phyloP scores from a whole-genome alignment of 2,888 invertebrate species.

The Tanytarsus gracilentus region DNA sequence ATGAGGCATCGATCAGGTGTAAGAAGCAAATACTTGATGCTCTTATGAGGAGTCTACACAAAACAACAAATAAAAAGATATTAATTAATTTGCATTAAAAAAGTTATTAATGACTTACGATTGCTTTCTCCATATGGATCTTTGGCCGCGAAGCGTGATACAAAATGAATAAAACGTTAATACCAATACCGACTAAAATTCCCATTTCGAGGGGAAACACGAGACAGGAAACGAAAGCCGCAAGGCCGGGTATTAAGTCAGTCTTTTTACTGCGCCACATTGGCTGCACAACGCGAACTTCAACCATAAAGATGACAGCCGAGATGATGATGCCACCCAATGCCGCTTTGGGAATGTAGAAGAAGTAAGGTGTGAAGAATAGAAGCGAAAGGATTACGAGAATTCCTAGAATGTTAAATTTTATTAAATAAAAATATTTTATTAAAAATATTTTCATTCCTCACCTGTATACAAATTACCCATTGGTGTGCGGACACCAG shows the following conservation, averaged over 20 bases:
- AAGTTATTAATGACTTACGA: slow-evolving; percentile 46
- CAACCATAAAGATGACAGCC: slow-evolving; percentile 87
- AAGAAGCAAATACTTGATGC: slow-evolving; percentile 68
- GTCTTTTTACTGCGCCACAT: slow-evolving; percentile 86
- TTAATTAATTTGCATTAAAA: neutral
- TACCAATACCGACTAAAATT: slow-evolving; percentile 72
- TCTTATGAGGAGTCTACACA: slow-evolving; percentile 51
- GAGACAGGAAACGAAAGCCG: slow-evolving; percentile 78
- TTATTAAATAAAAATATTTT: neutral
- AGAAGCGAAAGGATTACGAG: slow-evolving; percentile 76
- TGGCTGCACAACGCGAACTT: slow-evolving; percentile 73
- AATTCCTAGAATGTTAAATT: slow-evolving; percentile 46
- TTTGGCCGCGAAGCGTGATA: slow-evolving; percentile 83
- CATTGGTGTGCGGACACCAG: slow-evolving; percentile 78
- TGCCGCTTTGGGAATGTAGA: slow-evolving; percentile 75
- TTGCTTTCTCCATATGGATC: slow-evolving; percentile 66
- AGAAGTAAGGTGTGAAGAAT: slow-evolving; percentile 81
- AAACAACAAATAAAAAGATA: slow-evolving; percentile 21
- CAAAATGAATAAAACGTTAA: slow-evolving; percentile 75
- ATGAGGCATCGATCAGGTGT: slow-evolving; percentile 83
- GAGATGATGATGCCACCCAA: slow-evolving; percentile 86
- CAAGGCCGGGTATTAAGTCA: slow-evolving; percentile 75
- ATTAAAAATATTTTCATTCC: slow-evolving; percentile 28
- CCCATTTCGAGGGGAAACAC: slow-evolving; percentile 78
- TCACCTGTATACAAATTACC: slow-evolving; percentile 72